Evolutionary conservation across 2,113 vertebrate species (phyloP).

Genomic region (Anhinga rufa): DNA sequence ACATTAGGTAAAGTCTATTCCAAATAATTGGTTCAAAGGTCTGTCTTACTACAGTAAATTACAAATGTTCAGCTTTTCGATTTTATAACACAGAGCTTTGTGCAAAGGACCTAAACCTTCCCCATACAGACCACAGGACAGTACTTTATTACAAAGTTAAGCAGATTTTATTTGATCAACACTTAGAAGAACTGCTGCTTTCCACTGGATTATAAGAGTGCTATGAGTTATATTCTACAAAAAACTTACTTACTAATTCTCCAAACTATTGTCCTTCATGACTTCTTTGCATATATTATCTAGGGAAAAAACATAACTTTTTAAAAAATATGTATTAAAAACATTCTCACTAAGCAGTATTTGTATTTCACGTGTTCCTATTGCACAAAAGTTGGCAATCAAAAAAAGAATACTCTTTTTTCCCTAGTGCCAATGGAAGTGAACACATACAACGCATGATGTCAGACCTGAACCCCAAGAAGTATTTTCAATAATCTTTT

Average conservation of each 20-base stretch:
- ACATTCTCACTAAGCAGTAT: not conserved
- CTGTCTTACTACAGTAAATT: not conserved
- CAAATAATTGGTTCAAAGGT: not conserved
- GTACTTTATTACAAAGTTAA: not conserved
- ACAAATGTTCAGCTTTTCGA: not conserved
- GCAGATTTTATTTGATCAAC: not conserved
- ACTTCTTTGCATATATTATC: not conserved
- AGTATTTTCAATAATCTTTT: not conserved
- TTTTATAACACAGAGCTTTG: not conserved
- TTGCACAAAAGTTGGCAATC: not conserved
- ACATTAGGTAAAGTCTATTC: not conserved
- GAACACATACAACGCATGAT: not conserved
- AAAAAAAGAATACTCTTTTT: not conserved
- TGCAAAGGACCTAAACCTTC: not conserved
- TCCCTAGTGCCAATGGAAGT: not conserved
- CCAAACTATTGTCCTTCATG: not conserved
- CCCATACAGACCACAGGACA: not conserved
- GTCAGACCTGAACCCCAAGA: not conserved
- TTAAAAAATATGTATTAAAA: not conserved
- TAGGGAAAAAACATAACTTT: not conserved
- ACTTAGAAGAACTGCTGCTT: not conserved
- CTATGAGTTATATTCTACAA: not conserved
- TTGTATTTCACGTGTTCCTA: not conserved
- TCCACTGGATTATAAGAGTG: not conserved
- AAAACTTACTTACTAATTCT: not conserved